A percentile compares a stretch with the other conserved stretches of the same genome.
Conservation (phyloP, 2,113 vertebrate species). For the Anas platyrhynchos region DNA sequence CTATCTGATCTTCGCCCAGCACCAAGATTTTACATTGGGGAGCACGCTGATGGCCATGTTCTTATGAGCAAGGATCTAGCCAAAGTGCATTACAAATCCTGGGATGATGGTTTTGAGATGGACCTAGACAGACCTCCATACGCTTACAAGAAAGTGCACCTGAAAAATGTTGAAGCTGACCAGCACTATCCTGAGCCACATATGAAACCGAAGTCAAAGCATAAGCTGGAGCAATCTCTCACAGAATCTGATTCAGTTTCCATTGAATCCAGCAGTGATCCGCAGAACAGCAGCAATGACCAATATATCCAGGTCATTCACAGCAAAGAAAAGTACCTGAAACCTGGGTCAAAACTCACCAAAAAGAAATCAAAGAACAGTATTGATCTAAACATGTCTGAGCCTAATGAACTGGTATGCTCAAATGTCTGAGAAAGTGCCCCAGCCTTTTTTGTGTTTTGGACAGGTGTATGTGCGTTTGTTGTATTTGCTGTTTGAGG, state of each 20-base stretch:
- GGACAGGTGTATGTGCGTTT: fast-evolving
- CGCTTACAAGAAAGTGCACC: constrained; percentile 64
- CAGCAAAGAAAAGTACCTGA: constrained; percentile 81
- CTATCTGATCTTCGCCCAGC: constrained; percentile 82
- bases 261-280: constrained; percentile 90
- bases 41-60: constrained; percentile 67
- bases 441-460: fast-evolving
- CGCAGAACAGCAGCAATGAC: constrained; percentile 87
- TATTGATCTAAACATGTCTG: constrained; percentile 67
- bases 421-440: constrained; percentile 80
- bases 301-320: constrained; percentile 89
- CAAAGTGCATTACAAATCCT: constrained; percentile 64
- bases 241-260: constrained; percentile 91
- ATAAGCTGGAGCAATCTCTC: constrained; percentile 76
- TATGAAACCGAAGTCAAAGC: constrained; percentile 78
- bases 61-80: constrained; percentile 59
- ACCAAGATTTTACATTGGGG: constrained; percentile 82
- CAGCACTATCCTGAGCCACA: constrained; percentile 67
- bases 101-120: constrained; percentile 67
- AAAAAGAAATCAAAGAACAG: constrained; percentile 79
- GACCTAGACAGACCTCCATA: constrained; percentile 55
- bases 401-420: constrained; percentile 83
- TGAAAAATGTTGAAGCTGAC: constrained; percentile 64
- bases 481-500: neutral
- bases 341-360: constrained; percentile 69